phyloP scores from a whole-genome alignment of 2,113 vertebrate genomes.

The Gulo gulo region DNA sequence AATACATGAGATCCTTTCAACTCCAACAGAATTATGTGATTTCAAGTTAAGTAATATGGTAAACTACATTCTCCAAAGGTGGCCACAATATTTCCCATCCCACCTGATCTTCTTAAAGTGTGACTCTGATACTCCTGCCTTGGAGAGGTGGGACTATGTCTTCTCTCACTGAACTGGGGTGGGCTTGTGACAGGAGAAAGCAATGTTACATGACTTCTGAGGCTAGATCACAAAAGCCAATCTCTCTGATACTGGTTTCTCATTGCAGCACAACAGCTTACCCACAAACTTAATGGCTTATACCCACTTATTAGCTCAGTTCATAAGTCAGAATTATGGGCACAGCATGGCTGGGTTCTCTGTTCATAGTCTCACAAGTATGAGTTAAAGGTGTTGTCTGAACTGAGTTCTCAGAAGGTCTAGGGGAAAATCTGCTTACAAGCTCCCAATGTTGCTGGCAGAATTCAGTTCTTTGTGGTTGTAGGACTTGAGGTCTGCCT shows the following conservation, averaged over 20 bases:
- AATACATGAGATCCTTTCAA: neutral
- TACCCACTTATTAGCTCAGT: neutral
- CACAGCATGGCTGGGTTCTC: neutral
- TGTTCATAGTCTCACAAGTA: neutral
- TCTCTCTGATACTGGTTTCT: neutral
- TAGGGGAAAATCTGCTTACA: neutral
- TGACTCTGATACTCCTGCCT: neutral
- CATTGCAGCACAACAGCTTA: neutral
- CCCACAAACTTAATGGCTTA: neutral
- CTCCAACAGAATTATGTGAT: neutral
- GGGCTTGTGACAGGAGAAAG: neutral
- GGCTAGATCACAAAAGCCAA: neutral
- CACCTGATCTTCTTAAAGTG: neutral
- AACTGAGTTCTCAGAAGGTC: neutral
- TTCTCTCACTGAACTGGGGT: neutral
- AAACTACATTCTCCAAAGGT: neutral
- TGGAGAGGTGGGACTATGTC: neutral
- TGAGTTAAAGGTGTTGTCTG: neutral
- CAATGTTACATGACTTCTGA: neutral
- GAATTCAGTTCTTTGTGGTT: neutral
- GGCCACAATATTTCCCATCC: neutral
- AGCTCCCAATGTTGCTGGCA: neutral
- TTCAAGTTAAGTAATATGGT: slow-evolving; percentile 6
- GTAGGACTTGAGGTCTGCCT: neutral
- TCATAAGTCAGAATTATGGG: neutral